Evolutionary conservation across 2,888 invertebrate species (phyloP).

Genomic region (Mayetiola destructor): DNA sequence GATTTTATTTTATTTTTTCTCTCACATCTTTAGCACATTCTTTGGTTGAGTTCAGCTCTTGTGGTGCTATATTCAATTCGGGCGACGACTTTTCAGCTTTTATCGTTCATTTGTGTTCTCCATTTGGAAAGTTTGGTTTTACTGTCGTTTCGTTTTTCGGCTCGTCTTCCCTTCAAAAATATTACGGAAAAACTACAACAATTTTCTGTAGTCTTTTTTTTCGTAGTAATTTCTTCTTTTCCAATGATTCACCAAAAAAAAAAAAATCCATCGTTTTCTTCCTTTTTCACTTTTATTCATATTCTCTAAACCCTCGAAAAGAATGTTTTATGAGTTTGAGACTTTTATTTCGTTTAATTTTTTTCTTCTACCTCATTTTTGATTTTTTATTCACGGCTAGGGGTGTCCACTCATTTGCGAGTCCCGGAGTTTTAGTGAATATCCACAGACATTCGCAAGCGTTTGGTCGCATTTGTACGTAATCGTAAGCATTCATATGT

Average conservation of each 20-base stretch:
- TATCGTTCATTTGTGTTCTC: neutral
- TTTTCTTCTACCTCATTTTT: too few relatives aligned
- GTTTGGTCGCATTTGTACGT: too few relatives aligned
- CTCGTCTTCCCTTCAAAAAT: too few relatives aligned
- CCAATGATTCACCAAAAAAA: neutral
- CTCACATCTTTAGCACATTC: neutral
- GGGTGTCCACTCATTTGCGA: too few relatives aligned
- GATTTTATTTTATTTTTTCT: neutral
- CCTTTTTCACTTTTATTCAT: neutral
- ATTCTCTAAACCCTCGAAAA: neutral
- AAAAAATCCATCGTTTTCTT: neutral
- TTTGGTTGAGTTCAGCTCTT: neutral
- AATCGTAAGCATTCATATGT: too few relatives aligned
- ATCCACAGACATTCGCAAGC: too few relatives aligned
- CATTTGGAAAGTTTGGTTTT: neutral
- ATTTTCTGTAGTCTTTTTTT: too few relatives aligned
- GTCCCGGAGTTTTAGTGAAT: too few relatives aligned
- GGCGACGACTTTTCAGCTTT: neutral
- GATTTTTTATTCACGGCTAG: too few relatives aligned
- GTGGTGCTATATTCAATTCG: neutral
- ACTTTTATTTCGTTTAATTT: conserved; percentile 2
- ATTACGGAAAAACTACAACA: too few relatives aligned
- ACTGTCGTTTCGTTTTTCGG: too few relatives aligned
- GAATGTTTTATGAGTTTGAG: conserved; percentile 2
- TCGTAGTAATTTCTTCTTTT: neutral